Percentiles rank a stretch among this genome's conserved stretches.
These are phyloP conservation scores for Drosophila simulans DNA, from an alignment of 1,140 invertebrate species.

Conservation along the genomic window DNA sequence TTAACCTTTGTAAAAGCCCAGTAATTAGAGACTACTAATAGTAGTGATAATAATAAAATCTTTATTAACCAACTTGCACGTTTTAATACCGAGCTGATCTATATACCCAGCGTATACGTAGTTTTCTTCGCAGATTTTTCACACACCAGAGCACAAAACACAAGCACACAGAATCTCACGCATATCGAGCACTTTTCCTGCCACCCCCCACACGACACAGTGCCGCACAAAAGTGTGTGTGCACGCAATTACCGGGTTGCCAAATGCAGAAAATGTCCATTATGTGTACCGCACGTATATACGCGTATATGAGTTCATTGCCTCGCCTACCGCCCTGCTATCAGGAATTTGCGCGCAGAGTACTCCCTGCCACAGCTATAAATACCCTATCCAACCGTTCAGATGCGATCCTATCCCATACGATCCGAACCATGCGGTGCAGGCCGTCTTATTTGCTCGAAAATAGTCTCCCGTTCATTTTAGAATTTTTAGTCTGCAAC, in stretches of 20 bases:
- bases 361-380: conserved; percentile 55
- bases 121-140: conserved; percentile 53
- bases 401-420: conserved; percentile 14
- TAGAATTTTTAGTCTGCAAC: conserved; percentile 62
- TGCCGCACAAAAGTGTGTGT: conserved; percentile 45
- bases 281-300: conserved; percentile 48
- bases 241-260: conserved; percentile 28
- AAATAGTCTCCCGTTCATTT: conserved; percentile 59
- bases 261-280: conserved; percentile 61
- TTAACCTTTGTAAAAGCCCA: conserved; percentile 54
- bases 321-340: conserved; percentile 64
- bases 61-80: conserved; percentile 73
- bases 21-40: conserved; percentile 45
- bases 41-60: conserved; percentile 59
- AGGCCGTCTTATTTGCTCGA: conserved; percentile 54
- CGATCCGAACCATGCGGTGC: conserved; percentile 62
- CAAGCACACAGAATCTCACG: conserved; percentile 39
- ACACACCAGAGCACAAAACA: conserved; percentile 28
- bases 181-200: conserved; percentile 33
- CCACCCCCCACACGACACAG: conserved; percentile 29
- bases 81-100: conserved; percentile 62
- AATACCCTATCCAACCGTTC: conserved; percentile 44
- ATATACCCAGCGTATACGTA: conserved; percentile 40
- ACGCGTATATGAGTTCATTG: conserved; percentile 77
- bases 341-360: conserved; percentile 39